Base-by-base conservation (phyloP, 2,797 vertebrate genomes). In the Loris lydekkerianus region DNA sequence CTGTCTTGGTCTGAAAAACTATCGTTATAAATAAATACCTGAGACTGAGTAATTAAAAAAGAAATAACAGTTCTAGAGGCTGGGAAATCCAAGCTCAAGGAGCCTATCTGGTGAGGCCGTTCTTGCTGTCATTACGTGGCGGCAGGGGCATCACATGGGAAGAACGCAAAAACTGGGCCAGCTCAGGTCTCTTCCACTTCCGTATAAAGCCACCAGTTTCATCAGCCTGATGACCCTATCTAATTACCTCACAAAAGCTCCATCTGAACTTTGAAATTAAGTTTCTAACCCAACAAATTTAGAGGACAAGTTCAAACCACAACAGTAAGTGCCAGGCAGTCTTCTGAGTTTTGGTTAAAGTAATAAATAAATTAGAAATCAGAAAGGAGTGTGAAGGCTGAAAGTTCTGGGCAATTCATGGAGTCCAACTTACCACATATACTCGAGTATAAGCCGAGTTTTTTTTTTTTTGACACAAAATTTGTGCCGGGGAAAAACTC, bases 301-400 rank as follows among this genome's bases (percentile, higher is more conserved):
- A 53, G 77, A 34, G 13, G 7, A 58, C 23, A 80, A 21, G 37
- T 37, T 58, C 77, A 58, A 80, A 80, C n/a, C 21, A 58, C 7
- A 58, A 23, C 21, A 58, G n/a, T 31, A 60, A 18, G 34, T 65
- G 25, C 88, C 13, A 83, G 40, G 34, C 29, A 86, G 21, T 63
- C 86, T 75, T 46, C 67, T 76, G 60, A 82, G 53, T 70, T 67
- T 34, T 80, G 11, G 67, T 80, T 86, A 96, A 93, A 87, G 27
- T 84, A 90, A 88, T 7, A 86, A 86, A 89, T 11, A 87, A 69
- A 86, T 83, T 43, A 96, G 21, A 88, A 95, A 83, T 29, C 34
- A 76, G 86, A 70, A 78, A 25, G 69, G 20, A 69, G 10, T 3
- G 0, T 25, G 56, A 88, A 72, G 13, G 56, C 9, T 91, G 14